Percentiles rank a stretch among this genome's conserved stretches.
phyloP scores from a whole-genome alignment of 1,140 invertebrate species.

The Gonatopus flavifemur region DNA sequence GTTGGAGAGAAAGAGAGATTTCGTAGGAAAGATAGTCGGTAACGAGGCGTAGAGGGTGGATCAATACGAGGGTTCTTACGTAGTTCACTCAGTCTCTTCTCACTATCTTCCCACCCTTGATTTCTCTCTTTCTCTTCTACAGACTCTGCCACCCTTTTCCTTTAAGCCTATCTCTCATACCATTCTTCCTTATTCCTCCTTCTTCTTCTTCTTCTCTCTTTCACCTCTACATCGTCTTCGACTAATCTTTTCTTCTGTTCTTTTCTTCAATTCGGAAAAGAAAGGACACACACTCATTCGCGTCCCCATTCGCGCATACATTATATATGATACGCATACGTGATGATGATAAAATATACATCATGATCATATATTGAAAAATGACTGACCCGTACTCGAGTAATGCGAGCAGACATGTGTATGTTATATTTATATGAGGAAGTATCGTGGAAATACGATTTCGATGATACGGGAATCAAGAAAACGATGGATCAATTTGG shows the following conservation, averaged over 20 bases:
- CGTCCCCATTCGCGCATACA: too few relatives aligned
- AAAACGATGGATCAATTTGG: too few relatives aligned
- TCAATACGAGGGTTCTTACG: constrained; percentile 56
- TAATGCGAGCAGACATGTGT: too few relatives aligned
- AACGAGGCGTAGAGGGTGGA: constrained; percentile 47
- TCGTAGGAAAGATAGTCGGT: constrained; percentile 54
- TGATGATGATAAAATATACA: too few relatives aligned
- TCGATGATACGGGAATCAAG: too few relatives aligned
- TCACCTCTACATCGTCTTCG: not conserved
- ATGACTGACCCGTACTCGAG: too few relatives aligned
- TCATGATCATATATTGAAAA: too few relatives aligned
- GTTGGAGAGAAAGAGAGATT: too few relatives aligned
- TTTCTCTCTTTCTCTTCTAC: constrained; percentile 14
- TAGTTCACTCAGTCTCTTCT: constrained; percentile 43
- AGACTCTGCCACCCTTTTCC: constrained; percentile 8
- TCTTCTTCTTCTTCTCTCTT: not conserved
- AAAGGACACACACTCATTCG: too few relatives aligned
- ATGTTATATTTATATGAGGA: too few relatives aligned
- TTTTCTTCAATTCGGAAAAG: not conserved
- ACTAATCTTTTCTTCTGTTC: constrained; percentile 2
- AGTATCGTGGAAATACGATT: too few relatives aligned
- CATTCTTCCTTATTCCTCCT: constrained; percentile 3
- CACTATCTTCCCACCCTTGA: constrained; percentile 18
- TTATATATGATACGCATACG: too few relatives aligned
- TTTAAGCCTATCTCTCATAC: constrained; percentile 1